A percentile compares a stretch with the other conserved stretches of the same genome.
Conservation (phyloP, 2,113 vertebrate species). For the Nycticorax nycticorax region DNA sequence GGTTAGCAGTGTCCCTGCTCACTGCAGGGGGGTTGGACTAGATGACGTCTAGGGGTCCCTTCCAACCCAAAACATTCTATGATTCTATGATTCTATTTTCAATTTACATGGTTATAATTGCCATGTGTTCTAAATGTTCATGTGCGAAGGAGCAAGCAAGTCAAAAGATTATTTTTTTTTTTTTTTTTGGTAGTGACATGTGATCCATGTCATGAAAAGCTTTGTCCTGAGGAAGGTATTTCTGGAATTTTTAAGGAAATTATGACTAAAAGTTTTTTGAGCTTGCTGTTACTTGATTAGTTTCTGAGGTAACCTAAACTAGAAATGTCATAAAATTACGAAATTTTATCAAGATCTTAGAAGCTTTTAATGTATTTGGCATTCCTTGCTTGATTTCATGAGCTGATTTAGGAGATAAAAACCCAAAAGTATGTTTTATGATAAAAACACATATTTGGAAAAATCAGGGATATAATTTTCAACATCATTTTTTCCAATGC, state of each 20-base stretch:
- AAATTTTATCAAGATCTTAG: neutral
- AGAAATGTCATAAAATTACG: neutral
- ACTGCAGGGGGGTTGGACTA: too few species aligned
- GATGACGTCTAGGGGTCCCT: too few species aligned
- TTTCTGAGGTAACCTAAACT: neutral
- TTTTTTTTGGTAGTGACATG: neutral
- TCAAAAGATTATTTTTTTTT: neutral
- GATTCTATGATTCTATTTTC: too few species aligned
- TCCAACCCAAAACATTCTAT: too few species aligned
- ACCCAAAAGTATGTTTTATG: neutral
- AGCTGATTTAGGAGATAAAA: neutral
- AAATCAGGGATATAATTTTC: neutral
- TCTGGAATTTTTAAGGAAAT: neutral
- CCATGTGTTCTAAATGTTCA: neutral
- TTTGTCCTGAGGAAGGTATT: neutral
- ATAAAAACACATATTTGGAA: neutral
- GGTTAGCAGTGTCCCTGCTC: too few species aligned
- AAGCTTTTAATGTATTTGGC: neutral
- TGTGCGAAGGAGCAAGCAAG: neutral
- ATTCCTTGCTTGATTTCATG: neutral
- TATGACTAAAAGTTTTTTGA: neutral
- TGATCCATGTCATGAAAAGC: neutral
- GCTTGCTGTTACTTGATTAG: neutral
- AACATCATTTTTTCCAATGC: neutral
- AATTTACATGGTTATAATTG: neutral